phyloP scores from a whole-genome alignment of 2,113 vertebrate genomes.

The Aptenodytes forsteri region DNA sequence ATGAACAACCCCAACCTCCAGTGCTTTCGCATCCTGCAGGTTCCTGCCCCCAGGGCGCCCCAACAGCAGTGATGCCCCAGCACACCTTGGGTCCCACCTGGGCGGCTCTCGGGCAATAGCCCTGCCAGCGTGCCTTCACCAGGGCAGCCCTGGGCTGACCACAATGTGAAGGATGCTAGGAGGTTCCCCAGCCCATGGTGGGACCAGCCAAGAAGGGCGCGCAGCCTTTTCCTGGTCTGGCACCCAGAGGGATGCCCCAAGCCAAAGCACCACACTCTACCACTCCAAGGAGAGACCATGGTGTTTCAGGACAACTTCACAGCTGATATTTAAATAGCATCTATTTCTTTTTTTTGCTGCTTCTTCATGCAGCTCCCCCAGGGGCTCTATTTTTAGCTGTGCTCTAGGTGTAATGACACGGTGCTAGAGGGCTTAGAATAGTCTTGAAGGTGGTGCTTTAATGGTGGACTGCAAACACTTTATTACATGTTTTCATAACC shows the following conservation, averaged over 20 bases:
- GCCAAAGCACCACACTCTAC: fast-evolving
- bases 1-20: fast-evolving
- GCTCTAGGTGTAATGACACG: background rate
- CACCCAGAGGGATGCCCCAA: fast-evolving
- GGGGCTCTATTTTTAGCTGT: background rate
- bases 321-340: background rate
- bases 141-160: background rate
- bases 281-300: fast-evolving
- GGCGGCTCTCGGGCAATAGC: background rate
- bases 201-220: background rate
- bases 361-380: background rate
- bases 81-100: fast-evolving
- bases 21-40: fast-evolving
- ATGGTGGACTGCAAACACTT: background rate
- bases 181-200: fast-evolving
- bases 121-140: fast-evolving
- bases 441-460: background rate
- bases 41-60: fast-evolving
- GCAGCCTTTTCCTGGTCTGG: fast-evolving
- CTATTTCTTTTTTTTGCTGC: background rate
- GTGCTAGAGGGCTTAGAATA: background rate
- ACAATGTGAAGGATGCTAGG: fast-evolving
- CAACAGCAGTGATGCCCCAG: fast-evolving
- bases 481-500: background rate
- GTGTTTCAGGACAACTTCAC: background rate